A percentile compares a stretch with the other conserved stretches of the same genome.
Conservation (phyloP, 2,888 invertebrate genomes). For the Cheilosia urbana region DNA sequence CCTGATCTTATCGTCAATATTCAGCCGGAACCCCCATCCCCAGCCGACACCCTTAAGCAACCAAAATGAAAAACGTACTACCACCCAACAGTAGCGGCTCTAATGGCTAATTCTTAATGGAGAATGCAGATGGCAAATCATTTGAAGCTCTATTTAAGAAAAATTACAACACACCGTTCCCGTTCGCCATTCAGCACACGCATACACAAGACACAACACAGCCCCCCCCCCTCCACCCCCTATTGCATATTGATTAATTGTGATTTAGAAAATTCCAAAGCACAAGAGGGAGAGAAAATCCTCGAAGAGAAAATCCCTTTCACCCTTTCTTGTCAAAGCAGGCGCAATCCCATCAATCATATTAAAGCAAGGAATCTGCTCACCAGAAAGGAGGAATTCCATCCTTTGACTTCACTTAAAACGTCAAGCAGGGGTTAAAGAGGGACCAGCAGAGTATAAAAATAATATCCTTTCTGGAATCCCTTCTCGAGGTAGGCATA, state of each 20-base stretch:
- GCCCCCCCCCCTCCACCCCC: conserved; percentile 17
- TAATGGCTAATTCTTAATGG: conserved; percentile 50
- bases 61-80: conserved; percentile 53
- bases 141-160: conserved; percentile 55
- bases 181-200: conserved; percentile 45
- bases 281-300: conserved; percentile 11
- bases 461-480: conserved; percentile 48
- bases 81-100: conserved; percentile 20
- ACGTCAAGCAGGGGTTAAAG: conserved; percentile 55
- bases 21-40: not conserved
- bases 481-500: conserved; percentile 33
- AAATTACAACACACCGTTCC: conserved; percentile 14
- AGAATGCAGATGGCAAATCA: conserved; percentile 37
- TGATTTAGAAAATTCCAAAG: conserved; percentile 60
- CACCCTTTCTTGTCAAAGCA: conserved; percentile 53
- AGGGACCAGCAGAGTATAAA: conserved; percentile 34
- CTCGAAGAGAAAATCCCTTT: conserved; percentile 11
- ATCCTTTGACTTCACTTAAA: conserved; percentile 61
- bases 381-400: conserved; percentile 21
- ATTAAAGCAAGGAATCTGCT: conserved; percentile 52
- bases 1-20: conserved; percentile 24
- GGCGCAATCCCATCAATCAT: conserved; percentile 67
- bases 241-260: conserved; percentile 63
- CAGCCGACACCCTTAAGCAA: conserved; percentile 2
- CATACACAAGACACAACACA: not conserved